These are phyloP conservation scores for Campylomormyrus numenius DNA, from an alignment of 2,113 vertebrate genomes.

Conservation along the genomic window DNA sequence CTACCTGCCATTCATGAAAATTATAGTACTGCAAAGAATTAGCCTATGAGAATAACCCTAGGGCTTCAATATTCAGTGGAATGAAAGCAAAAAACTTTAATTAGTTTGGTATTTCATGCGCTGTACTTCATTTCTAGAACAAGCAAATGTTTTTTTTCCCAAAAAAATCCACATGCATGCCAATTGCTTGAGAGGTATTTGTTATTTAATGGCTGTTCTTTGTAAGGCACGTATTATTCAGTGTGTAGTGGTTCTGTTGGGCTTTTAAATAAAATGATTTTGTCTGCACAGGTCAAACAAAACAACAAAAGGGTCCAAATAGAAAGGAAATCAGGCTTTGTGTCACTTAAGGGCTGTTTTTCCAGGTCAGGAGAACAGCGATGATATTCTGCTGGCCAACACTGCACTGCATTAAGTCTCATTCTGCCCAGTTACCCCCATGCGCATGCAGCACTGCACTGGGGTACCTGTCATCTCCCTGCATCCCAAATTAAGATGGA, in stretches of 20 bases:
- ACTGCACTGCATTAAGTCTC: background rate
- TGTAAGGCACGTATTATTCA: background rate
- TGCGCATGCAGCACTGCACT: background rate
- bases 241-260: background rate
- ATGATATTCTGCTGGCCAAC: background rate
- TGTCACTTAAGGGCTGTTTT: background rate
- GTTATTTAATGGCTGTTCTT: background rate
- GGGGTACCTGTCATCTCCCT: background rate
- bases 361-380: background rate
- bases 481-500: background rate
- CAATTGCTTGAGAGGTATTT: background rate
- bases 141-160: background rate
- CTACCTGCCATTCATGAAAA: background rate
- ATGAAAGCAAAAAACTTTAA: background rate
- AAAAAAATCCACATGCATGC: background rate
- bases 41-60: background rate
- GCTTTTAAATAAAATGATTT: background rate
- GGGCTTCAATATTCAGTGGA: background rate
- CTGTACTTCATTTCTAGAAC: background rate
- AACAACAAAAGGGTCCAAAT: background rate
- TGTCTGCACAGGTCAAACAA: background rate
- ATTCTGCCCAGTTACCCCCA: background rate
- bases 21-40: background rate
- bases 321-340: background rate
- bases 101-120: background rate